phyloP scores from a whole-genome alignment of 2,888 invertebrate species.

The Eudasyphora cyanicolor region DNA sequence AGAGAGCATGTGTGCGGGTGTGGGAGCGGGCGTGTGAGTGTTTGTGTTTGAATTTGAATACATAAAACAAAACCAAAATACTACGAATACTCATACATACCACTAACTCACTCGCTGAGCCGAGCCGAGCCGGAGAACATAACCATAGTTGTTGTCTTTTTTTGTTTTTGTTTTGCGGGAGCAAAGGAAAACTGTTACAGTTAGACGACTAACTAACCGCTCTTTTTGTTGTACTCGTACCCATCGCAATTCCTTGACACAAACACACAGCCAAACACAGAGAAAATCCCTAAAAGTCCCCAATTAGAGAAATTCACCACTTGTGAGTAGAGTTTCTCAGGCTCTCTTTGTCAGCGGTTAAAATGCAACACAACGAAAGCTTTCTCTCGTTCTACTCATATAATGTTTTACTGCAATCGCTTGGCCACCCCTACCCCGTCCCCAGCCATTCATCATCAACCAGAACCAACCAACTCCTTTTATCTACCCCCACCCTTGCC shows the following conservation, averaged over 20 bases:
- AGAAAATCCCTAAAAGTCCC: neutral
- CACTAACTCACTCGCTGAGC: neutral
- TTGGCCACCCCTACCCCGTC: neutral
- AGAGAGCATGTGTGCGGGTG: neutral
- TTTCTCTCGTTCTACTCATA: neutral
- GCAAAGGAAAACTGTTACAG: neutral
- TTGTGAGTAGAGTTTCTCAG: slow-evolving; percentile 27
- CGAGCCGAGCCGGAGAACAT: neutral
- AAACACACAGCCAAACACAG: too few species aligned
- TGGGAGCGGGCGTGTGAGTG: neutral
- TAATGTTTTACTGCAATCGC: neutral
- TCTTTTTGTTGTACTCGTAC: neutral
- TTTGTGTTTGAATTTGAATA: slow-evolving; percentile 17
- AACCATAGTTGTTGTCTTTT: neutral
- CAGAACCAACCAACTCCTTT: slow-evolving; percentile 22
- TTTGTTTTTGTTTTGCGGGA: neutral
- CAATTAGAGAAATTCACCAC: slow-evolving; percentile 46
- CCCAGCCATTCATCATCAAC: neutral
- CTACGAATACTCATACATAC: slow-evolving; percentile 12
- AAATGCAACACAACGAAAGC: neutral
- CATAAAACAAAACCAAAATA: slow-evolving; percentile 26
- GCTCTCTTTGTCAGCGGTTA: too few species aligned
- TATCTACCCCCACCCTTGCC: neutral
- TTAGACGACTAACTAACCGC: neutral
- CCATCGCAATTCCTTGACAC: slow-evolving; percentile 17